These are phyloP conservation scores for Chelmon rostratus DNA, from an alignment of 2,797 vertebrate species.

Conservation along the genomic window DNA sequence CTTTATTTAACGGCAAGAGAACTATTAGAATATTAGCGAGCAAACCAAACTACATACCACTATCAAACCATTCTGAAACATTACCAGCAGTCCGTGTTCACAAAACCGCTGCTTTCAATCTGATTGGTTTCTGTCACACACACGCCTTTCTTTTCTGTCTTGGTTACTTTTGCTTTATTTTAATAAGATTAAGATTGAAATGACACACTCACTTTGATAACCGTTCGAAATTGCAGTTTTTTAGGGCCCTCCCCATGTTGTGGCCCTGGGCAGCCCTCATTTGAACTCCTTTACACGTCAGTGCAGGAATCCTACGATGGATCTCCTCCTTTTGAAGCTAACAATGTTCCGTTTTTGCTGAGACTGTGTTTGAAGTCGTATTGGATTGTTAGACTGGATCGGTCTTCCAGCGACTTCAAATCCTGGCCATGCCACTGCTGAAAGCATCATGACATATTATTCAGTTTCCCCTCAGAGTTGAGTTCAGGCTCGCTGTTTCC, in stretches of 20 bases:
- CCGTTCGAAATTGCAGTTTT: background rate
- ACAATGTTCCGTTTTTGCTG: background rate
- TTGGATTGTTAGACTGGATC: background rate
- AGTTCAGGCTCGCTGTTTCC: slow-evolving; percentile 7
- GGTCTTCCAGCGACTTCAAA: slow-evolving; percentile 1
- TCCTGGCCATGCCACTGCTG: background rate
- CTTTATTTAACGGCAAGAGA: background rate
- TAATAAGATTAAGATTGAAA: background rate
- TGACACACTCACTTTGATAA: background rate
- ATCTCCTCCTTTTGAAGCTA: background rate
- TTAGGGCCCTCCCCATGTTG: background rate
- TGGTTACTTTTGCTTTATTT: background rate
- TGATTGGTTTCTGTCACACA: background rate
- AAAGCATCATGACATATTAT: background rate
- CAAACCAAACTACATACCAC: background rate
- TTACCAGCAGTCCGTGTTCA: background rate
- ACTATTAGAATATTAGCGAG: background rate
- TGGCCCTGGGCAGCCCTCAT: background rate
- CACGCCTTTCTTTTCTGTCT: background rate
- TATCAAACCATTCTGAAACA: background rate
- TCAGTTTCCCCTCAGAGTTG: slow-evolving; percentile 8
- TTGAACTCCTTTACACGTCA: too few relatives aligned
- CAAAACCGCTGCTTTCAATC: background rate
- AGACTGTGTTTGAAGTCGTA: background rate
- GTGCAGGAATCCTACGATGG: background rate